Evolutionary conservation across 2,797 vertebrate genomes (phyloP), one percentile per base, ranked within the genome.

Genomic region (Gymnocypris eckloni): DNA sequence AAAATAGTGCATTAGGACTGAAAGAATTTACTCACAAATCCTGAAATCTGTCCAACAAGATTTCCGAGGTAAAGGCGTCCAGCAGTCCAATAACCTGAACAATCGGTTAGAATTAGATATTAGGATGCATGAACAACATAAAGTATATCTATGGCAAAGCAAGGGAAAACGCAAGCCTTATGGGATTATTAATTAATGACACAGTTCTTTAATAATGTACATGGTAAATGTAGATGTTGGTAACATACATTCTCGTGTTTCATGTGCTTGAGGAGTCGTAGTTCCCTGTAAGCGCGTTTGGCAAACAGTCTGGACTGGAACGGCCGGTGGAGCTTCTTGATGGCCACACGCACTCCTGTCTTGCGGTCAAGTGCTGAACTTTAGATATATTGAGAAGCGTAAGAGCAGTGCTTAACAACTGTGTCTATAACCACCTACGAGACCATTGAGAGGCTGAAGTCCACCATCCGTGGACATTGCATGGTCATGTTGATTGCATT

Each of bases 271-370:
- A 99, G 97, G 45, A 99, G 94, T 89, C 97, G 93, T 86, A 99
- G 96, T 87, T 99, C 98, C 39, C 98, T 94, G 92, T 98, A 99
- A 0, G 98, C 97, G 71, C 98, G 95, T 88, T 98, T 97, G 2
- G 97, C 98, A 0, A 99, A 98, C 80, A 99, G 96, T 88, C 97
- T 95, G 0, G 97, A 98, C 92, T 99, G 98, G 92, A 99, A 99
- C 5, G 98, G 98, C 59, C 98, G 95, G 83, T 97, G 97, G 81
- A 98, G 96, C 92, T 99, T 99, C 96, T 99, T 99, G 91, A 99
- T 98, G 7, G 98, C 98, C 92, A 98, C 97, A 90, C 97, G 98
- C 93, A 95, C 93, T 91, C 96, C 95, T 41, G 96, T 95, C 89
- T 95, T 96, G 77, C 92, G 90, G 93, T 99, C 98, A 87, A 92